Evolutionary conservation across 1,140 invertebrate species (phyloP).

Genomic region (Microvelia longipes): DNA sequence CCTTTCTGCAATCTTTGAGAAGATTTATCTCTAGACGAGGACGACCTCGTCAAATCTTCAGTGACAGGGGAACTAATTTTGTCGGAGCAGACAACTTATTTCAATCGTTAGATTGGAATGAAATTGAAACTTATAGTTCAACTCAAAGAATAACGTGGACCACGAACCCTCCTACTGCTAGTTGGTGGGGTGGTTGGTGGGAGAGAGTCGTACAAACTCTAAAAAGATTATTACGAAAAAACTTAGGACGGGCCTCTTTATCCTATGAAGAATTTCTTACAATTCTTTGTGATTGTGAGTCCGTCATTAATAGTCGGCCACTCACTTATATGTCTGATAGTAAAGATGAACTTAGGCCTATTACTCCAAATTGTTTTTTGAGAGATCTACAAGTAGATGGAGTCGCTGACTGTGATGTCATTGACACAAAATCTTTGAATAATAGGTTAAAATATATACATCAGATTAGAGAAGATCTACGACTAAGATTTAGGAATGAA

Average conservation of each 20-base stretch:
- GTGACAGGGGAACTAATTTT: not conserved
- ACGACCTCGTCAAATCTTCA: not conserved
- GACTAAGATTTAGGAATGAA: not conserved
- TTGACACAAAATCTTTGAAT: not conserved
- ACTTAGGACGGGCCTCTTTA: not conserved
- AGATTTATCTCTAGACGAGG: not conserved
- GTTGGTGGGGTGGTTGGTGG: not conserved
- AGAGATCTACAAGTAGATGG: not conserved
- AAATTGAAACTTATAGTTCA: not conserved
- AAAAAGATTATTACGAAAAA: not conserved
- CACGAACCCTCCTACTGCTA: not conserved
- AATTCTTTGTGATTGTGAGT: not conserved
- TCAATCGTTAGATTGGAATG: not conserved
- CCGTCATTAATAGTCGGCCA: not conserved
- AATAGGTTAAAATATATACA: not conserved
- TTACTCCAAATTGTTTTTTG: not conserved
- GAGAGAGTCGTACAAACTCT: not conserved
- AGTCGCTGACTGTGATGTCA: not conserved
- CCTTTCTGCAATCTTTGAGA: not conserved
- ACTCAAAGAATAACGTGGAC: not conserved
- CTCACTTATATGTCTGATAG: not conserved
- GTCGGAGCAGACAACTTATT: not conserved
- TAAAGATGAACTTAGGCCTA: not conserved
- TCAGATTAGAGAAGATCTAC: not conserved
- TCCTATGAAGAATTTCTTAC: not conserved